Conservation (phyloP, 2,113 vertebrate genomes). For the Peromyscus polionotus region DNA sequence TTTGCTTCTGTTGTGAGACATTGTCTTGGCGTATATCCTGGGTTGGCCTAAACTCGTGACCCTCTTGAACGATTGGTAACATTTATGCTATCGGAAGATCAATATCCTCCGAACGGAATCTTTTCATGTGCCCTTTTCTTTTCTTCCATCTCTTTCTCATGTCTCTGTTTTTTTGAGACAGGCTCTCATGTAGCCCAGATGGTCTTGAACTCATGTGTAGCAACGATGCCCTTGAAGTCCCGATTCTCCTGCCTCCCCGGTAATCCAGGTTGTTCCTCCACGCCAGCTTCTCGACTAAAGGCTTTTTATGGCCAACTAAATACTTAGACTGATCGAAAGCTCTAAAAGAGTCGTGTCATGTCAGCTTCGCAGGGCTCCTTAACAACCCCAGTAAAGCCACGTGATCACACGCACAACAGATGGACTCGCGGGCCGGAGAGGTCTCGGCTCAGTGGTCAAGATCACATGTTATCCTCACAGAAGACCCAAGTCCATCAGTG, state of each 20-base stretch:
- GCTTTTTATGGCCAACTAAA: slow-evolving; percentile 61
- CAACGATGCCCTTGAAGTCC: neutral
- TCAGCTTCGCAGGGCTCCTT: neutral
- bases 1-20: neutral
- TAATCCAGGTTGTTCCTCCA: neutral
- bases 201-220: neutral
- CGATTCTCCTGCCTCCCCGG: neutral
- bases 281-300: neutral
- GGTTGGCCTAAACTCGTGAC: neutral
- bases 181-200: neutral
- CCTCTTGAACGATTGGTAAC: neutral
- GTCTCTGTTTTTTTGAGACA: neutral
- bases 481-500: too few species aligned
- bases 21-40: neutral
- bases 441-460: neutral
- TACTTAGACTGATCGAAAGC: slow-evolving; percentile 9
- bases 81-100: neutral
- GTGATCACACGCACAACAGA: neutral
- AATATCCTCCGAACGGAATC: slow-evolving; percentile 7
- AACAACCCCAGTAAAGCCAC: neutral
- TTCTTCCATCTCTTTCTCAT: neutral
- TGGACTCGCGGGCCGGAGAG: neutral
- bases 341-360: neutral
- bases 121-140: neutral
- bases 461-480: neutral